Evolutionary conservation across 64 coral and sea anemone species (phyloP), one percentile per base, ranked within the genome.

Genomic region (Dendronephthya gigantea): DNA sequence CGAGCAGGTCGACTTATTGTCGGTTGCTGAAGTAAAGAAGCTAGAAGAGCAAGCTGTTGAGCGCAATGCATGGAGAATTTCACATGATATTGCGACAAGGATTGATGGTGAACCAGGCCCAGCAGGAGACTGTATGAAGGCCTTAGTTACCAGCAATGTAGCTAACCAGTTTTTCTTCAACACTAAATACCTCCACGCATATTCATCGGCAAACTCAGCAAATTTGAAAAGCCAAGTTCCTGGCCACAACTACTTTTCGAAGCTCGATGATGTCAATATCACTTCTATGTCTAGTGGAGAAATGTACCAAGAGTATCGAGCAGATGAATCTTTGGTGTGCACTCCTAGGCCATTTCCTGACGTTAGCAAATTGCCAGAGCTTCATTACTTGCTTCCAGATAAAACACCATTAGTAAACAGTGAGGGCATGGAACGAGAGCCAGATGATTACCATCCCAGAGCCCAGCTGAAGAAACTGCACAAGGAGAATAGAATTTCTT

Each of bases 261-360:
- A 58, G 23, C 51, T 58, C 1, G 51, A 58, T 58, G 22, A n/a
- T 58, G 47, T 84, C 83, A 56, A n/a, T 25, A 14, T 23, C 37
- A 52, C 2, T 9, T 7, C 17, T 85, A 29, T 85, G 5, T 28
- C 23, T 28, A 36, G 83, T 85, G 50, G 32, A 35, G 83, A 85
- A 85, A 62, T 59, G 83, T 85, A 85, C 83, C 49, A 59, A 13
- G 33, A 85, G 83, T 85, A 85, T 58, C 83, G 47, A 45, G 83
- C 16, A 28, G 83, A 85, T 62, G 10, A 37, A 13, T 62, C 27
- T 6, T 33, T 62, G n/a, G 1, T 14, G 32, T 62, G 83, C 31
- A 62, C 49, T 58, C 83, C 83, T 48, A 2, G 49, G 50, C 27
- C 83, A 4, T 33, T 85, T 85, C 83, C 83, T 62, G 49, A 85